These are phyloP conservation scores for Paralichthys olivaceus DNA, from an alignment of 2,113 vertebrate species.

Conservation along the genomic window DNA sequence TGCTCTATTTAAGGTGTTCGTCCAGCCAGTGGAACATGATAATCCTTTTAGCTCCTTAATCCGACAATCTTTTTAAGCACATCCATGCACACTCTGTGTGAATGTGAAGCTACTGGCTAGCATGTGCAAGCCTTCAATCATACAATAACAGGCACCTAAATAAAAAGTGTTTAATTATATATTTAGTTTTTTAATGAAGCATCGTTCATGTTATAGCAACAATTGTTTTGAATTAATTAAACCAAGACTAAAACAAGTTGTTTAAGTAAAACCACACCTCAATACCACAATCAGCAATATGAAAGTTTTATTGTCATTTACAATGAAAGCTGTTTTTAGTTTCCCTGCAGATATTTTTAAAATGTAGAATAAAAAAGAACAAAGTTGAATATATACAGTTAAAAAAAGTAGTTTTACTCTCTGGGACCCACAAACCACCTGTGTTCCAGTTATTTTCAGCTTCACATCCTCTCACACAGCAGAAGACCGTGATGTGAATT, in stretches of 20 bases:
- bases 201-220: neutral
- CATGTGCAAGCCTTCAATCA: neutral
- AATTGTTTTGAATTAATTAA: too few species aligned
- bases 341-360: neutral
- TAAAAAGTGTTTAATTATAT: neutral
- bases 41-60: slow-evolving; percentile 77
- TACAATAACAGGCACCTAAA: neutral
- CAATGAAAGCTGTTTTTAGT: neutral
- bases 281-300: neutral
- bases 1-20: slow-evolving; percentile 63
- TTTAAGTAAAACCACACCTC: neutral
- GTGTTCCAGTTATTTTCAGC: too few species aligned
- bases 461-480: too few species aligned
- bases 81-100: slow-evolving; percentile 2
- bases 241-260: too few species aligned
- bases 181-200: neutral
- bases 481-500: neutral
- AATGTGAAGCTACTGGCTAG: neutral
- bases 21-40: slow-evolving; percentile 67
- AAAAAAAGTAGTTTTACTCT: too few species aligned
- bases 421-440: neutral
- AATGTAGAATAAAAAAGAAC: neutral
- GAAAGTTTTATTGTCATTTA: neutral
- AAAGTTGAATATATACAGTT: neutral
- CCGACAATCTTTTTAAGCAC: slow-evolving; percentile 42